Conservation (phyloP, 2,113 vertebrate species). For the Nymphicus hollandicus region DNA sequence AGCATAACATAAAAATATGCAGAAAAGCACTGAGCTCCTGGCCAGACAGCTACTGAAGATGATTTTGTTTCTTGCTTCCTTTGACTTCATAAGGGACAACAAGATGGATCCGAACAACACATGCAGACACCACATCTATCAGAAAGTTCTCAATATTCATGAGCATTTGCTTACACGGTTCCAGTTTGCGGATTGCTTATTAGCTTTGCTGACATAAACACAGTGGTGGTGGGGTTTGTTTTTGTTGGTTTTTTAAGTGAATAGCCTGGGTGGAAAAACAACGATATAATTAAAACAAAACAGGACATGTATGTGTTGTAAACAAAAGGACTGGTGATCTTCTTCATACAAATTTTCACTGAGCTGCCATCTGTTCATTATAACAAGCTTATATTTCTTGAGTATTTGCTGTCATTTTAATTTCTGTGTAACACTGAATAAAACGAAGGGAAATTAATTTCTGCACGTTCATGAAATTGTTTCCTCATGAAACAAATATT, state of each 20-base stretch:
- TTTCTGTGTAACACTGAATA: not conserved
- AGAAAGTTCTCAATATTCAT: constrained; percentile 26
- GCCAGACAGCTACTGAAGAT: not conserved
- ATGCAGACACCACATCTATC: not conserved
- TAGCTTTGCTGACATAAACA: constrained; percentile 44
- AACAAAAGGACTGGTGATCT: constrained; percentile 57
- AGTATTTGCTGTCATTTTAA: not conserved
- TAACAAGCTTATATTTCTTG: constrained; percentile 31
- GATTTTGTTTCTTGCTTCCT: not conserved
- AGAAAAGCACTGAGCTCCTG: not conserved
- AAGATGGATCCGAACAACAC: not conserved
- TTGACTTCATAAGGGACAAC: constrained; percentile 17
- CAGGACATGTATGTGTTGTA: constrained; percentile 51
- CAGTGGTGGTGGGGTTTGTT: not conserved
- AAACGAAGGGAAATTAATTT: constrained; percentile 20
- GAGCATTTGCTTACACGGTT: not conserved
- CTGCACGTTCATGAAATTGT: not conserved
- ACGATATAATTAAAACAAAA: constrained; percentile 58
- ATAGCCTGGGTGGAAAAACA: constrained; percentile 53
- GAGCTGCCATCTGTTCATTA: constrained; percentile 57
- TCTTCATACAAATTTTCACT: constrained; percentile 24
- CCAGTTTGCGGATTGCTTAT: constrained; percentile 1
- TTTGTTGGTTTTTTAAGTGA: constrained; percentile 28
- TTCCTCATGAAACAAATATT: not conserved
- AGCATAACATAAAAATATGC: not conserved